These are phyloP conservation scores for Mustelus asterias DNA, from an alignment of 2,113 vertebrate genomes.

Conservation along the genomic window DNA sequence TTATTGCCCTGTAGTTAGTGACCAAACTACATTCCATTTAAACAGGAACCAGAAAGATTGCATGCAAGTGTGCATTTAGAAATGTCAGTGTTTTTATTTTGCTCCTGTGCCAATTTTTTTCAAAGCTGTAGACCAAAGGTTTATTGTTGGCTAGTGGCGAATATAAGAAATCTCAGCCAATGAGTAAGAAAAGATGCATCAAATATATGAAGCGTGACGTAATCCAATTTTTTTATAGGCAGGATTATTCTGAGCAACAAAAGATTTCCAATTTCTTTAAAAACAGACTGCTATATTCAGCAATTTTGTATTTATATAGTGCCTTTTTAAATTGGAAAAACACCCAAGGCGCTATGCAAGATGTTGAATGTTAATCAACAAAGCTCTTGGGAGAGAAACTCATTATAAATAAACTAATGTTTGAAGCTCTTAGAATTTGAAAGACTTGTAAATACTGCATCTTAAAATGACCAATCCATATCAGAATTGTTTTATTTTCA, in stretches of 20 bases:
- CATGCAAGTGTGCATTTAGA: not conserved
- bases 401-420: not conserved
- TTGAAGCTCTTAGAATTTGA: not conserved
- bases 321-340: not conserved
- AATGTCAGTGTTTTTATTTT: not conserved
- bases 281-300: not conserved
- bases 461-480: not conserved
- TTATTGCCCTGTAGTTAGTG: not conserved
- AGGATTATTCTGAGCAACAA: not conserved
- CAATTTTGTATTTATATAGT: not conserved
- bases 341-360: not conserved
- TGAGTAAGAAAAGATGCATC: not conserved
- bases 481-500: not conserved
- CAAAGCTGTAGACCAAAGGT: not conserved
- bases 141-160: not conserved
- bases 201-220: not conserved
- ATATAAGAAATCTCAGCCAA: not conserved
- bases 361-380: not conserved
- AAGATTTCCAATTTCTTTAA: not conserved
- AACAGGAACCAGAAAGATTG: not conserved
- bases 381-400: not conserved
- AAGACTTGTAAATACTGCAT: not conserved
- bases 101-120: not conserved
- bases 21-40: slow-evolving; percentile 12
- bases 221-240: not conserved